A percentile compares a stretch with the other conserved stretches of the same genome.
phyloP scores from a whole-genome alignment of 2,113 vertebrate species.

The Carollia perspicillata region DNA sequence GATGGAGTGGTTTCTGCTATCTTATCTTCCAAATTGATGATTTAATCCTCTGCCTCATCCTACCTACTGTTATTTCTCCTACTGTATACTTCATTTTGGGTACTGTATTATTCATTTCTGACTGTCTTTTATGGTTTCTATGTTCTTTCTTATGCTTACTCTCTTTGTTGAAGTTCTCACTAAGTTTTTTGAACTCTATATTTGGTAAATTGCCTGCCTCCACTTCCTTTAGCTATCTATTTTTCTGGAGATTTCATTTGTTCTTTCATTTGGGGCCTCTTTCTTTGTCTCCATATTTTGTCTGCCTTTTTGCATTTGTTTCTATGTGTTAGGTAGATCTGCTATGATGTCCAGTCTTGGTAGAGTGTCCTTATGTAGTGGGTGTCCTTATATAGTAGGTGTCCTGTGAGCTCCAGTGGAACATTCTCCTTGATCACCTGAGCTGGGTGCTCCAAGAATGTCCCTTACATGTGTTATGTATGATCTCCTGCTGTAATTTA shows the following conservation, averaged over 20 bases:
- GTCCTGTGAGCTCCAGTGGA: background rate
- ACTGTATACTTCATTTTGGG: no score
- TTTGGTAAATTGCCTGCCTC: background rate
- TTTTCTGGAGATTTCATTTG: background rate
- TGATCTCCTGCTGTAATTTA: no score
- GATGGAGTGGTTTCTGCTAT: no score
- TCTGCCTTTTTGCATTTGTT: background rate
- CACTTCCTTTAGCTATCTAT: background rate
- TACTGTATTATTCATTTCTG: no score
- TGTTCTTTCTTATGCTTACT: no score
- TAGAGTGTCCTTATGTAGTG: background rate
- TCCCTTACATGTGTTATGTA: background rate
- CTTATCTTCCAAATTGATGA: no score
- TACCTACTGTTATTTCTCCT: no score
- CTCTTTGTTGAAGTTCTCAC: background rate
- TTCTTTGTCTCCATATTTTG: background rate
- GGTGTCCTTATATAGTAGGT: background rate
- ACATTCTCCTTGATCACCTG: background rate
- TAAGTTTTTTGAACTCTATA: background rate
- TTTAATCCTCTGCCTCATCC: no score
- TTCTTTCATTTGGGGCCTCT: background rate
- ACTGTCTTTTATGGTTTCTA: no score
- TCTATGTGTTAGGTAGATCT: background rate
- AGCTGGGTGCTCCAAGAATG: background rate
- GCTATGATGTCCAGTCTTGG: background rate